Evolutionary conservation across 2,797 vertebrate genomes (phyloP).

Genomic region (Catamblyrhynchus diadema): DNA sequence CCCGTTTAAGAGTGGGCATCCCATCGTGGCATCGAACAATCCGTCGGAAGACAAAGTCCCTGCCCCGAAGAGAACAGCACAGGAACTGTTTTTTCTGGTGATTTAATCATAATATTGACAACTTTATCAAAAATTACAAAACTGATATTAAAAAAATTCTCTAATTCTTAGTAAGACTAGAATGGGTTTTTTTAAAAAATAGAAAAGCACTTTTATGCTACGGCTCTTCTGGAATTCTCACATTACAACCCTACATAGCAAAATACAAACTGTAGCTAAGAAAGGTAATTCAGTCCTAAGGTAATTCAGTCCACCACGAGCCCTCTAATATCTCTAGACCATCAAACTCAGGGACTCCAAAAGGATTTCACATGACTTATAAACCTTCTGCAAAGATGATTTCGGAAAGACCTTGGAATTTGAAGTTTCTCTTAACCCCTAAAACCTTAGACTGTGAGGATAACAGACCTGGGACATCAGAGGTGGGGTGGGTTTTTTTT

Average conservation of each 20-base stretch:
- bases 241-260: conserved; percentile 71
- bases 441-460: conserved; percentile 27
- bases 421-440: conserved; percentile 21
- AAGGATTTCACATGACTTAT: conserved; percentile 3
- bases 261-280: conserved; percentile 71
- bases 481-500: neutral
- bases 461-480: conserved; percentile 11
- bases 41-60: conserved; percentile 18
- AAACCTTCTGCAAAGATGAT: conserved; percentile 38
- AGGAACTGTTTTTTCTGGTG: conserved; percentile 69
- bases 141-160: conserved; percentile 71
- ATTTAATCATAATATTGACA: conserved; percentile 75
- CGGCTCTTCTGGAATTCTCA: conserved; percentile 68
- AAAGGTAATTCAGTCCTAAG: conserved; percentile 60
- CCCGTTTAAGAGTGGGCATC: conserved; percentile 1
- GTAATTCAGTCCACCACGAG: conserved; percentile 61
- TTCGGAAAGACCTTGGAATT: conserved; percentile 16
- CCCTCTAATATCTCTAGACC: conserved; percentile 39
- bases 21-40: neutral
- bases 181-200: conserved; percentile 68
- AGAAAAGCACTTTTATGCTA: conserved; percentile 72
- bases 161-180: conserved; percentile 73
- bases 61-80: conserved; percentile 73
- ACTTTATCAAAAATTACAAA: conserved; percentile 76
- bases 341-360: conserved; percentile 55